Evolutionary conservation across 2,888 invertebrate species (phyloP).

Genomic region (Heteromurus nitidus): DNA sequence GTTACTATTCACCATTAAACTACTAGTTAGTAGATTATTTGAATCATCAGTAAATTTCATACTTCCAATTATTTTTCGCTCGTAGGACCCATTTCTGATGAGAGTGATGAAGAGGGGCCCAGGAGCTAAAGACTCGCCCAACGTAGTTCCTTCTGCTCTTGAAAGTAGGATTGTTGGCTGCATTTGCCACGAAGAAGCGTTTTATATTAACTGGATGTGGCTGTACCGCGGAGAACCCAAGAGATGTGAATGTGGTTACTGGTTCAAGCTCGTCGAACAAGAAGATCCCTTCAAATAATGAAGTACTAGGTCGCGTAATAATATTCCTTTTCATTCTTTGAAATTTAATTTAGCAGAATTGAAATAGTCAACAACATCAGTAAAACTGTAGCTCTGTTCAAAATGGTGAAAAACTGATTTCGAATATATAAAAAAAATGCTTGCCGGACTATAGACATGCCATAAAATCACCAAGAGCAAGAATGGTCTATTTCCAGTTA

Average conservation of each 20-base stretch:
- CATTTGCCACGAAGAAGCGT: constrained; percentile 95
- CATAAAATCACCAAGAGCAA: constrained; percentile 16
- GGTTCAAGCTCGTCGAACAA: constrained; percentile 90
- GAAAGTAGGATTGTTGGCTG: constrained; percentile 95
- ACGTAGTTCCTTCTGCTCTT: constrained; percentile 91
- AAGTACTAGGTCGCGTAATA: constrained; percentile 19
- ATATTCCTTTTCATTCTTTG: constrained; percentile 55
- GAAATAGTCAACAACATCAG: constrained; percentile 55
- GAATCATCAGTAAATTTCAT: no score
- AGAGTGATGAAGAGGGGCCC: constrained; percentile 86
- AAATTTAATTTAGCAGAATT: constrained; percentile 33
- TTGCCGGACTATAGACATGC: constrained; percentile 35
- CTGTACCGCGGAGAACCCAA: constrained; percentile 91
- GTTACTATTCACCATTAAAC: no score
- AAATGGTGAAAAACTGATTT: constrained; percentile 9
- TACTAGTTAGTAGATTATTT: no score
- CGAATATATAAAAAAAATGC: constrained; percentile 3
- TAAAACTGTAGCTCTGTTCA: constrained; percentile 54
- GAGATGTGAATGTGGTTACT: constrained; percentile 96
- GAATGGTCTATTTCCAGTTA: neutral
- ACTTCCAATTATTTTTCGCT: constrained; percentile 13
- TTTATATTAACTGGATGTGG: constrained; percentile 95
- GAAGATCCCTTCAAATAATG: constrained; percentile 71
- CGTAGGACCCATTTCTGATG: constrained; percentile 80
- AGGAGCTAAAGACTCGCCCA: constrained; percentile 90